Conservation (phyloP, 2,113 vertebrate genomes). For the Columba janthina region DNA sequence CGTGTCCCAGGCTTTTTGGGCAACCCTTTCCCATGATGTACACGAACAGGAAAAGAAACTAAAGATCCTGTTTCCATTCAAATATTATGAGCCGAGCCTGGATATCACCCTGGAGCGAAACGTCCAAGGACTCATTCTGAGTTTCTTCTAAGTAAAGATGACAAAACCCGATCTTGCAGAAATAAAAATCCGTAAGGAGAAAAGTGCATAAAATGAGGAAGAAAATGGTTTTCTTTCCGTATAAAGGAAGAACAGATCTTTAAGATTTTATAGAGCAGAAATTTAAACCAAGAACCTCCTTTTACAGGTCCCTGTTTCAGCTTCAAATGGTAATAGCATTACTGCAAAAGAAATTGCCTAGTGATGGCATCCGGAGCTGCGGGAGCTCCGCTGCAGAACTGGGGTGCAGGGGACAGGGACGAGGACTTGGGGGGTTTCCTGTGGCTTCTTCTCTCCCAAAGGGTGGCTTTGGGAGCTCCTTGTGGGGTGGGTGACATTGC, state of each 20-base stretch:
- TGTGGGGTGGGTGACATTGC: too few relatives aligned
- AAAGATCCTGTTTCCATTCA: neutral
- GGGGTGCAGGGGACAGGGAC: neutral
- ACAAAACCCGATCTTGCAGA: constrained; percentile 21
- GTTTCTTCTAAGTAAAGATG: neutral
- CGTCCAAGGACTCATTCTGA: neutral
- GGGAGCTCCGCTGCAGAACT: neutral
- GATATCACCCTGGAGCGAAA: neutral
- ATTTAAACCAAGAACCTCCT: neutral
- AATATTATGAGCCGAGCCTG: neutral
- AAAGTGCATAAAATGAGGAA: constrained; percentile 26
- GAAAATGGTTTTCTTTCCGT: constrained; percentile 29
- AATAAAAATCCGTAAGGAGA: neutral
- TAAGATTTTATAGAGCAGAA: constrained; percentile 45
- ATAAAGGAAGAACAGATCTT: constrained; percentile 3
- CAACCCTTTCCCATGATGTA: neutral
- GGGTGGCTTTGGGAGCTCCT: too few relatives aligned
- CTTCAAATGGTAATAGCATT: neutral
- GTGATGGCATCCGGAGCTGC: neutral
- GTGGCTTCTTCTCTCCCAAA: neutral
- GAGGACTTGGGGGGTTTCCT: neutral
- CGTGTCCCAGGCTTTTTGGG: neutral
- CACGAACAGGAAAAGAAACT: neutral
- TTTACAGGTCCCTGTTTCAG: constrained; percentile 13
- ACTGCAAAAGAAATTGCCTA: fast-evolving